phyloP scores from a whole-genome alignment of 2,888 invertebrate genomes.

The Drosophila phalerata region DNA sequence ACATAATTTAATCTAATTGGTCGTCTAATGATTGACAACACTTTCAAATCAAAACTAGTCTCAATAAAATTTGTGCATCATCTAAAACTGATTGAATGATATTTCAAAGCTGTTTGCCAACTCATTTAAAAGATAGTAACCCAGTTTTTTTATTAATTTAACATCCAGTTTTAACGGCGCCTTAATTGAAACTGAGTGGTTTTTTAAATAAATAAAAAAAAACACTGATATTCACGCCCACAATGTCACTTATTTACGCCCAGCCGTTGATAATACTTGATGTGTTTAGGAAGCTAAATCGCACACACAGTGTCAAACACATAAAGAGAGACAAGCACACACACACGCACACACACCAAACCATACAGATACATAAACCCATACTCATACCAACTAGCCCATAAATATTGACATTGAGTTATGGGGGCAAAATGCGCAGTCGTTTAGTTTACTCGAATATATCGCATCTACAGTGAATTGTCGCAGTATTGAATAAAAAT shows the following conservation, averaged over 20 bases:
- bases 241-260: constrained; percentile 40
- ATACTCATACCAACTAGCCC: constrained; percentile 17
- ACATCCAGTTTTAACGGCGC: constrained; percentile 49
- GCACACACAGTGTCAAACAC: neutral
- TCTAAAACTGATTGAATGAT: neutral
- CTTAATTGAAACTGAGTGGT: constrained; percentile 63
- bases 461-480: neutral
- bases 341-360: neutral
- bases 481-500: neutral
- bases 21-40: neutral
- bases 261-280: constrained; percentile 35
- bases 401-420: constrained; percentile 72
- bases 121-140: constrained; percentile 36
- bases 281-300: constrained; percentile 39
- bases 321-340: neutral
- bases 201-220: constrained; percentile 15
- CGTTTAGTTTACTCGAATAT: constrained; percentile 40
- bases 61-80: neutral
- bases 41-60: neutral
- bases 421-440: constrained; percentile 60
- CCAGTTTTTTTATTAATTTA: constrained; percentile 40
- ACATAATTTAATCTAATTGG: constrained; percentile 15
- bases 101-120: constrained; percentile 27
- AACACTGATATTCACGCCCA: constrained; percentile 54
- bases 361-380: neutral